phyloP scores from a whole-genome alignment of 1,140 invertebrate species.

The Oryctes rhinoceros region DNA sequence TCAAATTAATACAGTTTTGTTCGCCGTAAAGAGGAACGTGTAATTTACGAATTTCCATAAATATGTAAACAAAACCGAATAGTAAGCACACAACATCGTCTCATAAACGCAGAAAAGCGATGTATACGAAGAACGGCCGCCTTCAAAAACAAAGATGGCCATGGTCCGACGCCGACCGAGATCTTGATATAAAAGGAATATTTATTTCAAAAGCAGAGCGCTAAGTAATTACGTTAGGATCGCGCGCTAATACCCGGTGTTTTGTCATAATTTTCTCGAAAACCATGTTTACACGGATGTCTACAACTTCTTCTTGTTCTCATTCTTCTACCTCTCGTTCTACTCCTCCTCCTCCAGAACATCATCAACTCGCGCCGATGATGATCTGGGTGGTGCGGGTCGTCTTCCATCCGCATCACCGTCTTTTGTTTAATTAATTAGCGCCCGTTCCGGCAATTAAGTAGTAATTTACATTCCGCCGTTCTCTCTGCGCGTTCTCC shows the following conservation, averaged over 20 bases:
- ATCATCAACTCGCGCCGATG: not conserved
- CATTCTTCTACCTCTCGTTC: not conserved
- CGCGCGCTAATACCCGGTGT: constrained; percentile 35
- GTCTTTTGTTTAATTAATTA: constrained; percentile 42
- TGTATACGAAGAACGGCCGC: not conserved
- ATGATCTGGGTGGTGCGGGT: not conserved
- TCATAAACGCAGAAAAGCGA: not conserved
- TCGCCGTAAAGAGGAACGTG: not conserved
- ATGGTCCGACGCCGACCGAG: constrained; percentile 28
- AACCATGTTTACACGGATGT: constrained; percentile 39
- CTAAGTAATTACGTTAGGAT: constrained; percentile 28
- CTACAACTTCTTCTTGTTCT: constrained; percentile 23
- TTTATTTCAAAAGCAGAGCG: constrained; percentile 37
- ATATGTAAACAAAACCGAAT: constrained; percentile 7
- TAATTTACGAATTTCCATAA: constrained; percentile 32
- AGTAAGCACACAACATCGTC: not conserved
- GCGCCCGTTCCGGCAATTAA: constrained; percentile 40
- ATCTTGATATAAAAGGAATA: constrained; percentile 32
- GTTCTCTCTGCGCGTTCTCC: not conserved
- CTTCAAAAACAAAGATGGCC: constrained; percentile 23
- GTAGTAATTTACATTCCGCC: constrained; percentile 26
- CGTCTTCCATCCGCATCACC: constrained; percentile 30
- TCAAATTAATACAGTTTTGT: constrained; percentile 17
- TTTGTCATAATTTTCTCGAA: constrained; percentile 39
- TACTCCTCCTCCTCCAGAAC: constrained; percentile 5